Base-by-base conservation (phyloP, 2,797 vertebrate genomes). In the Pelochelys cantorii region DNA sequence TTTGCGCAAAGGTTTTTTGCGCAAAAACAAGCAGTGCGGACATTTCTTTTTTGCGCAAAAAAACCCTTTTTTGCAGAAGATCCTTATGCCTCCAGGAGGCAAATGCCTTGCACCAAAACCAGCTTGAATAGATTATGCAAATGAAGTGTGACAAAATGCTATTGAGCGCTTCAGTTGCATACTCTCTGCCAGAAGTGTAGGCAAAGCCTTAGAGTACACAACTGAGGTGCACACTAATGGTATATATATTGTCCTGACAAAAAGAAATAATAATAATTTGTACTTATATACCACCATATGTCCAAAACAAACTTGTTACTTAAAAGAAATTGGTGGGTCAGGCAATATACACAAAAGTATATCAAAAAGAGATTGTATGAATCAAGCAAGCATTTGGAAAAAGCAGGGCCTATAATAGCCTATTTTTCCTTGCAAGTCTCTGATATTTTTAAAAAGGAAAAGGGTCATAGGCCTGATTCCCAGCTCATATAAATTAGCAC, bases 261-360 rank as follows among this genome's bases (percentile, higher is more conserved):
- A 87, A 80, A 78, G 1, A 0, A 59, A 52, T 5, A 83, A 42
- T 4, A 75, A 31, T 34, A 80, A 7, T 37, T 92, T 77, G 6
- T 14, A 85, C 3, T 83, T 74, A 11, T 15, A 25, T 37, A 83
- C 65, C 2, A 48, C n/a, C 25, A 37, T 79, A 3, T 57, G 25
- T 29, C 27, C 6, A 59, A 77, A 90, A 48, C 78, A 4, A 83
- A 92, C 65, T 18, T 75, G 60, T 53, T 57, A 57, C 56, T 23
- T 79, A 60, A 11, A 81, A 3, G 10, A 57, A 71, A 3, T 0
- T 3, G n/a, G 2, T 27, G 42, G 34, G 53, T 79, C 53, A 78
- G 75, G 8, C 7, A 0, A 9, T 54, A 65, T 86, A 2, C 12
- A 59, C n/a, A 17, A 55, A 53, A 83, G 81, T 65, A 0, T 1